Conservation (phyloP, 2,888 invertebrate genomes). For the Escarpia spicata region DNA sequence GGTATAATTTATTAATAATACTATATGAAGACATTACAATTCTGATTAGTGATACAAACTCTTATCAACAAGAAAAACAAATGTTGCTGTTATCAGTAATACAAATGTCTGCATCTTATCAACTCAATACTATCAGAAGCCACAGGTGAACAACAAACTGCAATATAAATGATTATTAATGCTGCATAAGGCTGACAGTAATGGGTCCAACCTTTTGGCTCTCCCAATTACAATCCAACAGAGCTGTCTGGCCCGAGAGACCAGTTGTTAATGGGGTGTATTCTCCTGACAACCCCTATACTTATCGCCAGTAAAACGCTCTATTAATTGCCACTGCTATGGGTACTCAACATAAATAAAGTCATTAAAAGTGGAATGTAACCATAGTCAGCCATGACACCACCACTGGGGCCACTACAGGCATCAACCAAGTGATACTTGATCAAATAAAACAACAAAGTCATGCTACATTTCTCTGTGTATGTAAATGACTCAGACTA, state of each 20-base stretch:
- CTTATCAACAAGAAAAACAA: background rate
- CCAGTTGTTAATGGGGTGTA: background rate
- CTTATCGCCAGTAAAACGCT: background rate
- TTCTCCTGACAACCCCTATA: background rate
- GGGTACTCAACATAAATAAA: background rate
- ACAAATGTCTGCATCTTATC: background rate
- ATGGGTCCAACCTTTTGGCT: background rate
- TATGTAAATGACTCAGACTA: background rate
- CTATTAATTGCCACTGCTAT: background rate
- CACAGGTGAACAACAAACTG: background rate
- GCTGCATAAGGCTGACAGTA: background rate
- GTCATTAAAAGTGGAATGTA: slow-evolving; percentile 4
- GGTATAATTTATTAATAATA: background rate
- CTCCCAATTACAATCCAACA: background rate
- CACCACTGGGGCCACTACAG: background rate
- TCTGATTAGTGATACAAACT: background rate
- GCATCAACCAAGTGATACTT: background rate
- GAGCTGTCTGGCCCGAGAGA: background rate
- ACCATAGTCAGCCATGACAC: background rate
- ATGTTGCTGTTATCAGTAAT: background rate
- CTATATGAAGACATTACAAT: background rate
- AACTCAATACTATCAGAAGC: background rate
- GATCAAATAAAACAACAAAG: background rate
- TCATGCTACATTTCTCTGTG: background rate
- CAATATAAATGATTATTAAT: background rate